These are phyloP conservation scores for Pollimyrus isidori DNA, from an alignment of 2,113 vertebrate genomes.

Conservation along the genomic window DNA sequence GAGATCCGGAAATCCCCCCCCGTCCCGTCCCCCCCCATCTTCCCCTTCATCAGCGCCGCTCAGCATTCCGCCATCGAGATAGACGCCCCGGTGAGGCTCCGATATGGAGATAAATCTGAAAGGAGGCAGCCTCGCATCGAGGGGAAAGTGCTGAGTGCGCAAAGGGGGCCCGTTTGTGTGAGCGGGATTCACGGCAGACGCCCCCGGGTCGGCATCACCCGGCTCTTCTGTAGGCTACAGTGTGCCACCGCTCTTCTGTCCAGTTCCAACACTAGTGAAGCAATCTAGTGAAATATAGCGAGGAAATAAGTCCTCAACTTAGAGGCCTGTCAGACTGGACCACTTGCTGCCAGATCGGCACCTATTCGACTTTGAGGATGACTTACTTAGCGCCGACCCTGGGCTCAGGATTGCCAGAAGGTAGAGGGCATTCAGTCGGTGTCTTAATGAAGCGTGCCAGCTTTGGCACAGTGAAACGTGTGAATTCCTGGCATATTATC, in stretches of 20 bases:
- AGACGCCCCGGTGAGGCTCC: background rate
- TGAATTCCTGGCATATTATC: background rate
- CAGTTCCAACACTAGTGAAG: background rate
- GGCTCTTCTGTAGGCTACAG: background rate
- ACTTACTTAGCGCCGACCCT: background rate
- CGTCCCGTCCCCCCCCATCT: background rate
- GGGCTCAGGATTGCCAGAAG: background rate
- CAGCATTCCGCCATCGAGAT: background rate
- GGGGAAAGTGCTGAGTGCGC: background rate
- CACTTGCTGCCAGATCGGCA: background rate
- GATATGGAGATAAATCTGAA: background rate
- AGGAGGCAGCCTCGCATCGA: background rate
- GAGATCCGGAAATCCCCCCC: background rate
- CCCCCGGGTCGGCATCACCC: background rate
- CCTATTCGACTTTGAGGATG: background rate
- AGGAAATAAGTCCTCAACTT: background rate
- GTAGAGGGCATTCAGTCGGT: background rate
- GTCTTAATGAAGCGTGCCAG: background rate
- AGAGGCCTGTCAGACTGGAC: background rate
- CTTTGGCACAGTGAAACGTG: background rate
- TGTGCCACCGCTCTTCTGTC: background rate
- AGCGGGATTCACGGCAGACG: background rate
- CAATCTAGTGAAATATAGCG: background rate
- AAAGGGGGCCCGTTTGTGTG: background rate
- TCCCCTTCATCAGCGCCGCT: background rate